Base-by-base conservation (phyloP, 2,888 invertebrate genomes). In the Ochlodes sylvanus region DNA sequence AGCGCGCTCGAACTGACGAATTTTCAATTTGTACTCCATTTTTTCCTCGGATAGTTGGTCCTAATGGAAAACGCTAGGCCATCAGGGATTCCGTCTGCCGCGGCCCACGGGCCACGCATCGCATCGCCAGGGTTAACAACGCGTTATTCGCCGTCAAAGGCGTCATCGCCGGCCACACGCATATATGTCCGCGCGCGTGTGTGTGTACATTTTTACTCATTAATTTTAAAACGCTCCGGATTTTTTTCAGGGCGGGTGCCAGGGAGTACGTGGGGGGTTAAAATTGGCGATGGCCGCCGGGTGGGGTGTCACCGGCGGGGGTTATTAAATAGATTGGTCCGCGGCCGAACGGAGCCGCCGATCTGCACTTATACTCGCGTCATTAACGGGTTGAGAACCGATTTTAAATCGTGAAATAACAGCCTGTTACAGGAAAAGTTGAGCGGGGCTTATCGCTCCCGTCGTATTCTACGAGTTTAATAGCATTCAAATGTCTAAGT, bases 281-380 rank as follows among this genome's bases (percentile, higher is more conserved):
- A 90, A 92, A 90, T 92, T 90, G 91, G 93, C 92, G 91, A 93
- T 91, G 91, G 90, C 92, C 93, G 92, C 88, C 91, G 90, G 91
- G 89, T 83, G 92, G 93, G 92, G 93, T 92, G 92, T 92, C 92
- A 92, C 92, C 89, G 89, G 85, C 88, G 92, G 92, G 92, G 92
- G 92, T 92, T 93, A 92, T 93, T 94, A 93, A 94, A 94, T 94
- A 94, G 94, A 94, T 94, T 94, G 94, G 93, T 92, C 93, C 93
- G 93, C 92, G 93, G 92, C 92, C 93, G 92, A 92, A 92, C 91
- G 90, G 90, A 90, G 92, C 89, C 90, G 90, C 87, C 92, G 92
- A 92, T 92, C 92, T 92, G 91, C 92, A 92, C 92, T 92, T 92
- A 92, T 93, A 90, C 91, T 91, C 91, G 92, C 92, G 90, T 93